These are phyloP conservation scores for Acanthoscelides obtectus DNA, from an alignment of 2,888 invertebrate genomes.

Conservation along the genomic window DNA sequence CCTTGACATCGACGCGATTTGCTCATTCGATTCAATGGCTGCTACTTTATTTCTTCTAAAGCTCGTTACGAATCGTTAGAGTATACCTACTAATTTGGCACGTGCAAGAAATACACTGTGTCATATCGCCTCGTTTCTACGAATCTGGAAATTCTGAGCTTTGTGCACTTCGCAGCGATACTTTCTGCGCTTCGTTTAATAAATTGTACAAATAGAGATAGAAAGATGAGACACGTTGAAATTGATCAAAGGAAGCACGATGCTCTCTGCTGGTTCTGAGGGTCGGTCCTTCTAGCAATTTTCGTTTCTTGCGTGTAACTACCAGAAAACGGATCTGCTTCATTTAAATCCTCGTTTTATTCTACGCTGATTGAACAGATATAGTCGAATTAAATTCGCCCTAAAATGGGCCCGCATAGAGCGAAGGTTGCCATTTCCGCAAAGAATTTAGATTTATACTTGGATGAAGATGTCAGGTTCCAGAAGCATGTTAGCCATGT, in stretches of 20 bases:
- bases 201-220: not conserved
- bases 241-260: not conserved
- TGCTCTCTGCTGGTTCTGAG: not conserved
- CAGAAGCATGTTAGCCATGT: too few species aligned
- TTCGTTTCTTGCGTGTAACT: not conserved
- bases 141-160: not conserved
- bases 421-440: too few species aligned
- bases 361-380: too few species aligned
- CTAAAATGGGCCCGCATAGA: too few species aligned
- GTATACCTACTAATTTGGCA: not conserved
- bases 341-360: not conserved
- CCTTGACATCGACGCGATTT: not conserved
- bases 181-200: not conserved
- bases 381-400: too few species aligned
- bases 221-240: not conserved
- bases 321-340: not conserved
- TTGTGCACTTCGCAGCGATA: not conserved
- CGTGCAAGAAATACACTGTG: too few species aligned
- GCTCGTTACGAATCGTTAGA: not conserved
- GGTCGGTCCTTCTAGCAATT: constrained; percentile 6
- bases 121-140: not conserved
- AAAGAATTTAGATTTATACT: too few species aligned
- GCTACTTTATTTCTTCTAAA: not conserved
- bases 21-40: not conserved
- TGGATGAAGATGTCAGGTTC: too few species aligned